Evolutionary conservation across 2,888 invertebrate genomes (phyloP), one percentile per base, ranked within the genome.

Genomic region (Synergus umbraculus): DNA sequence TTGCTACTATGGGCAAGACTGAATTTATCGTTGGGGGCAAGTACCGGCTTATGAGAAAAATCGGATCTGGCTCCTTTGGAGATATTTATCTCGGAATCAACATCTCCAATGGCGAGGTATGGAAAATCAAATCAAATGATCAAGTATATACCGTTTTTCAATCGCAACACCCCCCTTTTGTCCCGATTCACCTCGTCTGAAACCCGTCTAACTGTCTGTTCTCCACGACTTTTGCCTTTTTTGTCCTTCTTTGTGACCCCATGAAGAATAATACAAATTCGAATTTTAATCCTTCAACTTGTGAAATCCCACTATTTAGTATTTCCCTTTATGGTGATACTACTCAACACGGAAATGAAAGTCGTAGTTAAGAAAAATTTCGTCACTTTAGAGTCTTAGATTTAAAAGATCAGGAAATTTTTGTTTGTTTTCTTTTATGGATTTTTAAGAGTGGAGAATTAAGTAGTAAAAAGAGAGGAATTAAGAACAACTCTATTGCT

Each of bases 51-150:
- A 96, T 98, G 92, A 95, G 98, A 89, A 98, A 98, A 95, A 98
- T 99, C 93, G 98, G 99, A 91, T 98, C 98, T 93, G 99, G 99
- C 88, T 99, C 99, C 86, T 99, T 99, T 93, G 99, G 99, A 91
- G 99, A 99, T 94, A 99, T 99, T 93, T 99, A 98, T 94, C 94
- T 99, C 93, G 99, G 97, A 87, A 96, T 97, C 94, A 97, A 97
- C 94, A 95, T 96, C 92, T 95, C 95, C 92, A 97, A 96, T 94
- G 97, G 97, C 93, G 97, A 97, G 95, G 96, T 96, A 94, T 94
- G 93, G 93, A 78, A 73, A 73, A 73, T 73, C 37, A 54, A 46
- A 43, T 77, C 67, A 83, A 65, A 65, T 65, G 29, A 54, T 54
- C 54, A 22, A 58, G 65, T 76, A 65, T 64, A 54, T 76, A 65